Base-by-base conservation (phyloP, 2,797 vertebrate species). In the Phyllotis vaccarum region DNA sequence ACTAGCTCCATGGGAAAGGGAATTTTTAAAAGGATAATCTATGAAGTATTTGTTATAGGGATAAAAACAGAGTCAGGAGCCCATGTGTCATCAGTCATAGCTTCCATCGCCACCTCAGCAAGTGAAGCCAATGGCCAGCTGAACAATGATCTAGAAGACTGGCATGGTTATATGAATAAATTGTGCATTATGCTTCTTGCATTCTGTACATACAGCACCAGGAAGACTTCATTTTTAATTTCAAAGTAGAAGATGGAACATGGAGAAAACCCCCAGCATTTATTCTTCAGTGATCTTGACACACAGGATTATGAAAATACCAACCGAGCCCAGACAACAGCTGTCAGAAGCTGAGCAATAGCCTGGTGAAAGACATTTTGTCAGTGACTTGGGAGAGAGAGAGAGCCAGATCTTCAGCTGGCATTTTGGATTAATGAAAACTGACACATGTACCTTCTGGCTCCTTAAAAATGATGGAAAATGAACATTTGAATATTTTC, bases 271-370 rank as follows among this genome's bases (percentile, higher is more conserved):
- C 40, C 66, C 76, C 94, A 79, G 43, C 64, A 75, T 96, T 93
- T 96, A 90, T 93, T 96, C 93, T 94, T 96, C 86, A 83, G 87
- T 96, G 90, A 92, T 95, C 87, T 89, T 97, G 96, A 97, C 93
- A 95, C 37, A 58, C 49, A 90, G 90, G 93, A 92, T 95, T 96
- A 96, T 93, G 94, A 72, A 96, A 96, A 88, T 94, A 95, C 94
- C 16, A 37, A 96, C 70, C 82, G n/a, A 34, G 70, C 90, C 34
- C 68, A 92, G 93, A 92, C 81, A 89, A 58, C n/a, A 75, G 14
- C 95, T 83, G 85, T 92, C 94, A 91, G 93, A 34, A 46, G n/a
- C 64, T 88, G 81, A 83, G 82, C 76, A 94, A 92, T 92, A 66
- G 86, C 92, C 52, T 88, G 93, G 81, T 6, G 22, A 72, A 80